phyloP scores from a whole-genome alignment of 2,888 invertebrate genomes.

The Eustalomyia histrio region DNA sequence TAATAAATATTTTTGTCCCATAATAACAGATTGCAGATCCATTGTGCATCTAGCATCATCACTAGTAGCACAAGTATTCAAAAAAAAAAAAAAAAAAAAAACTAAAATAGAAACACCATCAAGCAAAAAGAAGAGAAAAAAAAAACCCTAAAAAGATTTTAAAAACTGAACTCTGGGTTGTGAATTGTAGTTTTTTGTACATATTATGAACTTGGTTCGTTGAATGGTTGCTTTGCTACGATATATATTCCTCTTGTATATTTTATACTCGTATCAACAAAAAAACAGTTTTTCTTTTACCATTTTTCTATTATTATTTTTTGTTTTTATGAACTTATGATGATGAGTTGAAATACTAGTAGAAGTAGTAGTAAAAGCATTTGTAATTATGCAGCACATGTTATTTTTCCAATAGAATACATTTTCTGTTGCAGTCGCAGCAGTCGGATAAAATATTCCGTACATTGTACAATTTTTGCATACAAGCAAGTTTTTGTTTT shows the following conservation, averaged over 20 bases:
- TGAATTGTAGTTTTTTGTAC: constrained; percentile 26
- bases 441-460: not conserved
- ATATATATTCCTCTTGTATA: constrained; percentile 5
- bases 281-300: too few relatives aligned
- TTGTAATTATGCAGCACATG: constrained; percentile 60
- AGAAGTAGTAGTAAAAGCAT: constrained; percentile 18
- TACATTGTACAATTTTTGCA: not conserved
- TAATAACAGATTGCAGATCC: not conserved
- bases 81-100: too few relatives aligned
- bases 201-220: constrained; percentile 50
- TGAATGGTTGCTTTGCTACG: not conserved
- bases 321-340: constrained; percentile 13
- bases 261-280: not conserved
- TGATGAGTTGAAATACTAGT: not conserved
- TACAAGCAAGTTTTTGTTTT: not conserved
- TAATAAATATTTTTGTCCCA: too few relatives aligned
- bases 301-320: not conserved
- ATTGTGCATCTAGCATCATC: not conserved
- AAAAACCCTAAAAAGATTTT: not conserved
- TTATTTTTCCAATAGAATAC: constrained; percentile 56
- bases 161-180: constrained; percentile 12
- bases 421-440: constrained; percentile 35
- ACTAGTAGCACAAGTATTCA: not conserved
- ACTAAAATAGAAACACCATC: not conserved
- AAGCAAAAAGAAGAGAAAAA: not conserved